Base-by-base conservation (phyloP, 2,888 invertebrate genomes). In the Cybosia mesomella region DNA sequence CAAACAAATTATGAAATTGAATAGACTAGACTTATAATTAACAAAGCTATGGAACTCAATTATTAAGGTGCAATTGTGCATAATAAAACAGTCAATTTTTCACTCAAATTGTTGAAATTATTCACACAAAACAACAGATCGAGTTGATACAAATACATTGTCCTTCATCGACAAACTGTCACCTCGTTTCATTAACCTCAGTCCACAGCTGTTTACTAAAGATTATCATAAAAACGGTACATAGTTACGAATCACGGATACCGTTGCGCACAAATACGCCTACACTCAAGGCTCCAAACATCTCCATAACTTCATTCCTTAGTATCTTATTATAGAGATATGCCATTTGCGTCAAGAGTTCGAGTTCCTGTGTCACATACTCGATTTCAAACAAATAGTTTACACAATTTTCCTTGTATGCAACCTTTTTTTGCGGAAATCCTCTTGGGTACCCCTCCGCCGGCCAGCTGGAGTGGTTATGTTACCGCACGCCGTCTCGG, bases 201-300 rank as follows among this genome's bases (percentile, higher is more conserved):
- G 18, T 63, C 21, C 22, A 43, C 57, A 64, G 39, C 64, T 58
- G 39, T 64, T 18, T 39, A 28, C 22, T 39, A 43, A 28, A 39
- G 24, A 34, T 65, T 65, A 49, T 58, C 65, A 58, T 65, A 64
- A 43, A 61, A 58, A 58, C 57, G 58, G 64, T 11, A 28, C 43
- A 43, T 58, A n/a, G 43, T 58, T 28, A 57, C 53, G 21, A 22
- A 57, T 39, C 39, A 28, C n/a, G 15, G 24, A 21, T 32, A 65
- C 49, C 49, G 49, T 65, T 49, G 28, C n/a, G 18, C 22, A 65
- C 32, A 58, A 58, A 58, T 21, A 43, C 65, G 55, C 65, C 65
- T 43, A 65, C 65, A 49, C 65, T 28, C 1, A n/a, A 24, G 57
- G 39, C 57, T n/a, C n/a, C n/a, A 34, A 13, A 54, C 15, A n/a